Conservation (phyloP, 2,888 invertebrate genomes). For the Sussaba pulchella region DNA sequence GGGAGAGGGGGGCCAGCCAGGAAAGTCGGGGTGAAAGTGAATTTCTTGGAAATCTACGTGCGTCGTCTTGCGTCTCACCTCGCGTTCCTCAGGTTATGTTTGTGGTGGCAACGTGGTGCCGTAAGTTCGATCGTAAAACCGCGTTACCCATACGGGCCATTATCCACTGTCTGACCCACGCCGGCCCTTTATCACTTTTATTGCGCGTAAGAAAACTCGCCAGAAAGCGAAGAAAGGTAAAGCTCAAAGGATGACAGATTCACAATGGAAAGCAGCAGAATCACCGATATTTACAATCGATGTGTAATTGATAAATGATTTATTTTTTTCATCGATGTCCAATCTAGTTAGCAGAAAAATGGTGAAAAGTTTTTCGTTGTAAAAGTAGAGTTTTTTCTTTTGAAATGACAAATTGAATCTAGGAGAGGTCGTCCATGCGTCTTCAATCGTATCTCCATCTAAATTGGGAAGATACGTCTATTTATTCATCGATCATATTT, state of each 20-base stretch:
- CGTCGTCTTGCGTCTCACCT: constrained; percentile 67
- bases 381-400: too few relatives aligned
- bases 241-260: too few relatives aligned
- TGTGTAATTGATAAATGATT: too few relatives aligned
- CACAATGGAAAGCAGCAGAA: too few relatives aligned
- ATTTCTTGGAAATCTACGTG: constrained; percentile 81
- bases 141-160: constrained; percentile 47
- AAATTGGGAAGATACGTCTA: too few relatives aligned
- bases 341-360: too few relatives aligned
- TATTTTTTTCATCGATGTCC: too few relatives aligned
- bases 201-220: not conserved
- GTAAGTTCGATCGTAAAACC: constrained; percentile 64
- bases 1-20: not conserved
- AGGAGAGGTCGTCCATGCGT: too few relatives aligned
- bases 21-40: constrained; percentile 81
- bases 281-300: too few relatives aligned
- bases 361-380: too few relatives aligned
- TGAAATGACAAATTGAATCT: too few relatives aligned
- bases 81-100: constrained; percentile 11
- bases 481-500: constrained; percentile 6
- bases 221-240: constrained; percentile 4
- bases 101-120: constrained; percentile 22
- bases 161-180: constrained; percentile 27
- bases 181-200: constrained; percentile 7
- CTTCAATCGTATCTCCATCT: too few relatives aligned